Evolutionary conservation across 2,797 vertebrate genomes (phyloP).

Genomic region (Selene dorsalis): DNA sequence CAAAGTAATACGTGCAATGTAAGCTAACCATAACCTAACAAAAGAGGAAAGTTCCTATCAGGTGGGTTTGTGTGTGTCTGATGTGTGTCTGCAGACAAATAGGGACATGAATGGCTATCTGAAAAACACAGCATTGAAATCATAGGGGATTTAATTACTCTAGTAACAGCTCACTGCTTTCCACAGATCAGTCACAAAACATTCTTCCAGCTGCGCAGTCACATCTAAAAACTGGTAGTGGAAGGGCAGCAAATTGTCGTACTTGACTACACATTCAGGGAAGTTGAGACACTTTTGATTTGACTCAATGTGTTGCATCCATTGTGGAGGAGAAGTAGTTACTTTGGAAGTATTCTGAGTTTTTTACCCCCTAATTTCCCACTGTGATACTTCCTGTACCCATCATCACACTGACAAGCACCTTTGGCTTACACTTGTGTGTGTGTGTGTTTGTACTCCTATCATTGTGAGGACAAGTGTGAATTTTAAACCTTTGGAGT

Average conservation of each 20-base stretch:
- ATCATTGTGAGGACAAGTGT: too few species aligned
- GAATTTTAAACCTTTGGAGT: too few species aligned
- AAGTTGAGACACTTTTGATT: not conserved
- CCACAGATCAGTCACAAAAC: conserved; percentile 18
- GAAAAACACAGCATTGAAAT: conserved; percentile 9
- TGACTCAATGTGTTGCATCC: conserved; percentile 3
- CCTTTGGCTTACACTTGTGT: too few species aligned
- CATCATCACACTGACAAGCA: not conserved
- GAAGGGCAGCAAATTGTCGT: conserved; percentile 9
- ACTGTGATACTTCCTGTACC: not conserved
- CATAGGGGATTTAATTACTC: conserved; percentile 19
- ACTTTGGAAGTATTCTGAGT: not conserved
- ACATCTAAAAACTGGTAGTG: not conserved
- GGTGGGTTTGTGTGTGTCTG: not conserved
- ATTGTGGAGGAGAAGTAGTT: not conserved
- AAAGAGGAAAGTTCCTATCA: not conserved
- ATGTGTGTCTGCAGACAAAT: not conserved
- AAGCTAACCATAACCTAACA: not conserved
- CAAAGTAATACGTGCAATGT: not conserved
- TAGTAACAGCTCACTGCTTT: conserved; percentile 2
- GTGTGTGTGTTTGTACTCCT: too few species aligned
- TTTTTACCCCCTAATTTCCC: not conserved
- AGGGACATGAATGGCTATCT: not conserved
- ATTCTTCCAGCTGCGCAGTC: not conserved
- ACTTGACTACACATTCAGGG: not conserved